Percentiles rank a stretch among this genome's conserved stretches.
These are phyloP conservation scores for Melanostoma mellinum DNA, from an alignment of 2,888 invertebrate genomes.

Conservation along the genomic window DNA sequence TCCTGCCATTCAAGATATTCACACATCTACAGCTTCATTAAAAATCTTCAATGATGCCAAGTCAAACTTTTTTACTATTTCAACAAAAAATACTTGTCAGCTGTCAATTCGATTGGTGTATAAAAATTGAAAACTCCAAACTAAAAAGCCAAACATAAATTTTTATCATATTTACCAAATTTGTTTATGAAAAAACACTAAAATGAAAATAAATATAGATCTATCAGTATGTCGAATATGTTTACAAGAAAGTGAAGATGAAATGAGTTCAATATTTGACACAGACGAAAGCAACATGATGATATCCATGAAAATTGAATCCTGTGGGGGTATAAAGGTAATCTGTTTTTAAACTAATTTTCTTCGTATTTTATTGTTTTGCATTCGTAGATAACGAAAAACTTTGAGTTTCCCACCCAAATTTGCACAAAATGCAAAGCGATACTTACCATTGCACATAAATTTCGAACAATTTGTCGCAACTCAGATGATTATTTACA, in stretches of 20 bases:
- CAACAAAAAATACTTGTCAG: neutral
- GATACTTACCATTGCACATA: conserved; percentile 78
- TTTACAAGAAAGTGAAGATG: conserved; percentile 76
- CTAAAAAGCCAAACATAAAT: neutral
- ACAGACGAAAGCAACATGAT: conserved; percentile 65
- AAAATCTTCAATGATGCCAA: neutral
- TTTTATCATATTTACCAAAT: conserved; percentile 14
- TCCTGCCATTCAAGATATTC: too few relatives aligned
- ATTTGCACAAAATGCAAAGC: conserved; percentile 78
- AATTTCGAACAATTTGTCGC: conserved; percentile 80
- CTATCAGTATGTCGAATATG: conserved; percentile 78
- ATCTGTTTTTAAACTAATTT: conserved; percentile 26
- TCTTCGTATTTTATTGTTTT: neutral
- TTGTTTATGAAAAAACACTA: neutral
- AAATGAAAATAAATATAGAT: conserved; percentile 74
- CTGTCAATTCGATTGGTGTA: neutral
- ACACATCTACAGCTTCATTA: too few relatives aligned
- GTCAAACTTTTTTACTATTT: neutral
- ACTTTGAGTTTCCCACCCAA: conserved; percentile 77
- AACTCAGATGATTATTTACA: conserved; percentile 79
- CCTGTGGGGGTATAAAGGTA: conserved; percentile 79
- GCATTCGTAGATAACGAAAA: conserved; percentile 75
- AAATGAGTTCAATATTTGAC: conserved; percentile 78
- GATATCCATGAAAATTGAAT: conserved; percentile 78
- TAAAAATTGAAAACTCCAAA: neutral